Conservation (phyloP, 1,140 invertebrate genomes). For the Drosophila sechellia region DNA sequence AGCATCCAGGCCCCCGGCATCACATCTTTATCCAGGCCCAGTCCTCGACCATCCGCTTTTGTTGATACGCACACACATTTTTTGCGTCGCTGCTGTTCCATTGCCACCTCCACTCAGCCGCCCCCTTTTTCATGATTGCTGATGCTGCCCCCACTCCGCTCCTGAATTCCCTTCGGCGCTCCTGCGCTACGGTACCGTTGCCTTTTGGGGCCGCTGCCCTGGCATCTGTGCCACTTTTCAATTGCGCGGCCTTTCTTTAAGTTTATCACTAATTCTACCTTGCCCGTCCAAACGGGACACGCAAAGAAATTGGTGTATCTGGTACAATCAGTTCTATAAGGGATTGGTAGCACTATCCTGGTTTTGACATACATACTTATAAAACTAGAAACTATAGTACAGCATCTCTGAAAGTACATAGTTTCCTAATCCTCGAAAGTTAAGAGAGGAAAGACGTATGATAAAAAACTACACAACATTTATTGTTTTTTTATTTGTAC, state of each 20-base stretch:
- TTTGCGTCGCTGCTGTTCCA: constrained; percentile 59
- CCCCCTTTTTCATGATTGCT: constrained; percentile 33
- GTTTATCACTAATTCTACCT: constrained; percentile 61
- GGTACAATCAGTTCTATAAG: background rate
- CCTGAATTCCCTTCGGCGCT: constrained; percentile 25
- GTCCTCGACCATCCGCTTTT: constrained; percentile 14
- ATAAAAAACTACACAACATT: too few relatives aligned
- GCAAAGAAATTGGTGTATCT: constrained; percentile 11
- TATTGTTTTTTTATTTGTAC: too few relatives aligned
- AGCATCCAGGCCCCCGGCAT: constrained; percentile 55
- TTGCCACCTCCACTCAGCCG: background rate
- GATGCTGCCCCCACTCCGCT: constrained; percentile 29
- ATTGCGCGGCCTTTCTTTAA: constrained; percentile 76
- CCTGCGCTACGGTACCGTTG: constrained; percentile 55
- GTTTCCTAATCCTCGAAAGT: too few relatives aligned
- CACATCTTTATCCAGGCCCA: constrained; percentile 40
- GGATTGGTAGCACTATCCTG: too few relatives aligned
- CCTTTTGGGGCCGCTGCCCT: constrained; percentile 46
- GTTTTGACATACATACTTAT: background rate
- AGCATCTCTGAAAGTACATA: too few relatives aligned
- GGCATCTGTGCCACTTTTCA: constrained; percentile 75
- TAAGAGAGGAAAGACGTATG: too few relatives aligned
- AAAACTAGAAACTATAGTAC: too few relatives aligned
- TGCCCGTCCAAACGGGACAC: constrained; percentile 16
- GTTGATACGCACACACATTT: constrained; percentile 67